Evolutionary conservation across 2,888 invertebrate genomes (phyloP).

Genomic region (Acrocyrtus sp.): DNA sequence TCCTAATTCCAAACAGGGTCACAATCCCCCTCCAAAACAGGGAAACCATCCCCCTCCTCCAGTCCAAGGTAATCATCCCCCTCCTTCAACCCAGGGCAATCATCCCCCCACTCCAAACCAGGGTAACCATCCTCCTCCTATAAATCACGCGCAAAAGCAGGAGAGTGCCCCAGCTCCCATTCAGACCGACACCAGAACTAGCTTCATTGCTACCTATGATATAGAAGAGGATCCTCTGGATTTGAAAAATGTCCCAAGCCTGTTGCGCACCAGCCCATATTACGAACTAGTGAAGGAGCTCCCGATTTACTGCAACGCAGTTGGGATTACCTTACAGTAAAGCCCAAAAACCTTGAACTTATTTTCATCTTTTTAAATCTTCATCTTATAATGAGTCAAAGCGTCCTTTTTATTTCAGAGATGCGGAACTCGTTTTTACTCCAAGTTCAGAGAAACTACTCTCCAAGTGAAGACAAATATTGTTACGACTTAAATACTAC

Average conservation of each 20-base stretch:
- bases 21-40: too few relatives aligned
- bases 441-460: conserved; percentile 34
- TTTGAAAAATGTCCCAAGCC: conserved; percentile 22
- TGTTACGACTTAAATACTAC: too few relatives aligned
- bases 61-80: too few relatives aligned
- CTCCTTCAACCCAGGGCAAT: too few relatives aligned
- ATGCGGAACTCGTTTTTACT: conserved; percentile 25
- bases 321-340: conserved; percentile 45
- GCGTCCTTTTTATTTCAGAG: conserved; percentile 9
- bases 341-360: background rate
- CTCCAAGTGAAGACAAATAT: too few relatives aligned
- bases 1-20: too few relatives aligned
- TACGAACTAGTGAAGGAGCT: conserved; percentile 36
- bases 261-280: conserved; percentile 38
- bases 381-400: background rate
- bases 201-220: conserved; percentile 29
- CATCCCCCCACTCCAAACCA: too few relatives aligned
- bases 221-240: conserved; percentile 29
- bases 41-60: too few relatives aligned
- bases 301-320: conserved; percentile 22
- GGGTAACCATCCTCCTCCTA: too few relatives aligned
- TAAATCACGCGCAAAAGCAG: background rate
- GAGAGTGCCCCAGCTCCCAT: too few relatives aligned
- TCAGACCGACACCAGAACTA: background rate
- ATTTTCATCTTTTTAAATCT: background rate